Percentiles rank a stretch among this genome's conserved stretches.
Conservation (phyloP, 2,797 vertebrate species). For the Mycteria americana region DNA sequence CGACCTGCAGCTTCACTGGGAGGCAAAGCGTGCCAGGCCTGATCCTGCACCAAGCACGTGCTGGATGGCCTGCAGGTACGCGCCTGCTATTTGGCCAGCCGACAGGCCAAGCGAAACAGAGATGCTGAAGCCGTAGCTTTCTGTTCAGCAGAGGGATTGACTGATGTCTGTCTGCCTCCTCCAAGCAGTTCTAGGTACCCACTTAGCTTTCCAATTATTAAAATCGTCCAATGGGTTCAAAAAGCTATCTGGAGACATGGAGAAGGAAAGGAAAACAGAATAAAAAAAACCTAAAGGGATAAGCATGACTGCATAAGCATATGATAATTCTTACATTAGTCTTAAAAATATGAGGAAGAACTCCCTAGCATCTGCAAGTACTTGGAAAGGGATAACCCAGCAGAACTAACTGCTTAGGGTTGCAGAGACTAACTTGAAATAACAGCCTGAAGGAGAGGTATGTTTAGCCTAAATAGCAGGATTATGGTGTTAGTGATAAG, state of each 20-base stretch:
- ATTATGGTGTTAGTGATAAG: conserved; percentile 16
- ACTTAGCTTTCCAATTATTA: background rate
- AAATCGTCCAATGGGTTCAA: background rate
- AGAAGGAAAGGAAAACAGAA: background rate
- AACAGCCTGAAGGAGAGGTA: conserved; percentile 1
- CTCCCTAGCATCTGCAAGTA: background rate
- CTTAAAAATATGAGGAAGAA: background rate
- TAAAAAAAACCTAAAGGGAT: background rate
- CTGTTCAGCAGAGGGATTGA: background rate
- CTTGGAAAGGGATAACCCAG: background rate
- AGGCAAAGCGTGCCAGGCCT: background rate
- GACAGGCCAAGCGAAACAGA: background rate
- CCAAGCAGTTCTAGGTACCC: background rate
- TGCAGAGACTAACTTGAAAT: conserved; percentile 1
- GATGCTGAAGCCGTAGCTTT: background rate
- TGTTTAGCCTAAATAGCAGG: conserved; percentile 8
- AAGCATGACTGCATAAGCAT: background rate
- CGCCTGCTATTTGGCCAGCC: background rate
- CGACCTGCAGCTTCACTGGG: background rate
- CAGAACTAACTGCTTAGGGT: background rate
- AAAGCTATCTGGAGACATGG: background rate
- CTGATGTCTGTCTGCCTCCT: background rate
- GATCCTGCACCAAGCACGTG: background rate
- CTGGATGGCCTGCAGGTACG: background rate
- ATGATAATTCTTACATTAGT: background rate